Evolutionary conservation across 2,888 invertebrate species (phyloP).

Genomic region (Saturnia pavonia): DNA sequence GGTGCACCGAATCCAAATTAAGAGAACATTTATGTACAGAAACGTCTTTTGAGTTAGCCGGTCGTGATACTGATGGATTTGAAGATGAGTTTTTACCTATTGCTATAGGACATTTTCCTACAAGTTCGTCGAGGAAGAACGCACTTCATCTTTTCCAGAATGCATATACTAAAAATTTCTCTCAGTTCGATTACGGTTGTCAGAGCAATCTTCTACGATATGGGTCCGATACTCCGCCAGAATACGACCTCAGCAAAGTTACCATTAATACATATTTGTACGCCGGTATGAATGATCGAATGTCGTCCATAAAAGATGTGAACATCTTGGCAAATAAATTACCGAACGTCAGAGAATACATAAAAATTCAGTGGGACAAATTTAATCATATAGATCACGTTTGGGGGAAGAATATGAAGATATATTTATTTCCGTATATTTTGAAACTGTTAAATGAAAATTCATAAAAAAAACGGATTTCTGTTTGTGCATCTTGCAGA

Average conservation of each 20-base stretch:
- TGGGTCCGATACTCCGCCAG: slow-evolving; percentile 11
- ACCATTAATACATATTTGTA: slow-evolving; percentile 18
- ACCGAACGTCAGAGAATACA: slow-evolving; percentile 16
- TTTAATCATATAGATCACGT: slow-evolving; percentile 20
- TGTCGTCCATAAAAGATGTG: slow-evolving; percentile 10
- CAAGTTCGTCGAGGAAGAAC: slow-evolving; percentile 14
- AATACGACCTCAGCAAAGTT: slow-evolving; percentile 19
- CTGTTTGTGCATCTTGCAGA: too few species aligned
- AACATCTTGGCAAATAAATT: slow-evolving; percentile 2
- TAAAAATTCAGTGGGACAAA: slow-evolving; percentile 5
- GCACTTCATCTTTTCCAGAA: not conserved
- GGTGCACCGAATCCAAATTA: not conserved
- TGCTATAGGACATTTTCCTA: slow-evolving; percentile 15
- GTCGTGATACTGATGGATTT: slow-evolving; percentile 6
- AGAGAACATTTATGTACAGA: not conserved
- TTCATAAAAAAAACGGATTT: not conserved
- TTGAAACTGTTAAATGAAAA: slow-evolving; percentile 9
- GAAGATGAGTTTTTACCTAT: slow-evolving; percentile 13
- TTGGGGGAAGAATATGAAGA: slow-evolving; percentile 17
- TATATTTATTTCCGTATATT: slow-evolving; percentile 11
- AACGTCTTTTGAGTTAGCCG: slow-evolving; percentile 8
- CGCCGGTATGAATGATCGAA: slow-evolving; percentile 11
- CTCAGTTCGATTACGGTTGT: slow-evolving; percentile 10
- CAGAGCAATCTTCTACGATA: slow-evolving; percentile 9
- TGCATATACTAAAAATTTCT: not conserved